phyloP scores from a whole-genome alignment of 2,888 invertebrate species.

The Lycocerus yunnanus region DNA sequence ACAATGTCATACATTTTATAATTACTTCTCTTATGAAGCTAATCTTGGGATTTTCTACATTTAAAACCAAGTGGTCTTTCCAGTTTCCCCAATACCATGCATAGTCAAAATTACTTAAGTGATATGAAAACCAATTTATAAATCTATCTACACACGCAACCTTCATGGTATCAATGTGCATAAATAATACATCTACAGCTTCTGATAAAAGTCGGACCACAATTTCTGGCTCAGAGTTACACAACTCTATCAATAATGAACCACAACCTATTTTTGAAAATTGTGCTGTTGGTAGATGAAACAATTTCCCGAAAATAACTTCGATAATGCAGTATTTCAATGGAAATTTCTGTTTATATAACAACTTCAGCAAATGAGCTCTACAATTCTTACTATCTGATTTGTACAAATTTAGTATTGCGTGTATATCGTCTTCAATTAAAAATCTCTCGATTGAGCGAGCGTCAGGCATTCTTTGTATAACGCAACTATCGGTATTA shows the following conservation, averaged over 20 bases:
- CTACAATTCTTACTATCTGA: slow-evolving; percentile 95
- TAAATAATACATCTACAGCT: no score
- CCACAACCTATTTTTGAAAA: slow-evolving; percentile 93
- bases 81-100: no score
- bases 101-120: no score
- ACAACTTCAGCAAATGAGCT: slow-evolving; percentile 87
- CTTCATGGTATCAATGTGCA: no score
- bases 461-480: slow-evolving; percentile 89
- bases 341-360: slow-evolving; percentile 93
- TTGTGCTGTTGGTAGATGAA: slow-evolving; percentile 87
- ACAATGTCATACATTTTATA: slow-evolving; percentile 88
- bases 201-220: slow-evolving; percentile 96
- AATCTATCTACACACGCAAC: no score
- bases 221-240: slow-evolving; percentile 93
- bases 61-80: no score
- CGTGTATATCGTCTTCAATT: slow-evolving; percentile 95
- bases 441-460: slow-evolving; percentile 97
- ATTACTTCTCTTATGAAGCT: slow-evolving; percentile 94
- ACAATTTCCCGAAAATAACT: slow-evolving; percentile 92
- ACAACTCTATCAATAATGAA: slow-evolving; percentile 93
- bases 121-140: no score
- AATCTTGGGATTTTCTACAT: slow-evolving; percentile 93
- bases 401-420: slow-evolving; percentile 87
- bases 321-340: slow-evolving; percentile 98
- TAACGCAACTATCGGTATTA: slow-evolving; percentile 97